Base-by-base conservation (phyloP, 2,113 vertebrate species). In the Elephas maximus region DNA sequence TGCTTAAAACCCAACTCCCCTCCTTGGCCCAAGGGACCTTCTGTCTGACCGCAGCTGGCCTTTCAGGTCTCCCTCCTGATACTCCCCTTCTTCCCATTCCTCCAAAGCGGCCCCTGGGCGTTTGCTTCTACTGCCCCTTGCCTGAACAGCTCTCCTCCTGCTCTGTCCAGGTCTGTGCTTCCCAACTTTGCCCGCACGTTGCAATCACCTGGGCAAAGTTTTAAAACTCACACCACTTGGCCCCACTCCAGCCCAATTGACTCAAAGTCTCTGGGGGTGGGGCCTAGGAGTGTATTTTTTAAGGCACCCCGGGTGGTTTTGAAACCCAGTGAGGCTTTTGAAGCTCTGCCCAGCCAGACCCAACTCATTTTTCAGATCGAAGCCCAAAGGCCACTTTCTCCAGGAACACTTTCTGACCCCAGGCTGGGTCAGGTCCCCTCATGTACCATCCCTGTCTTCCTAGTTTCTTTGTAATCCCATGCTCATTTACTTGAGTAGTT, bases 21-120 rank as follows among this genome's bases (percentile, higher is more conserved):
- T 17, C 26, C 41, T 0, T 0, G 62, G 65, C 11, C 45, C n/a
- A 1, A 0, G 0, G 37, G 30, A 23, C 65, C 0, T 4, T 44
- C 21, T 8, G 11, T 14, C n/a, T 17, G 53, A 24, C 6, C 0
- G 3, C 8, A 6, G 21, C 11, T 60, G 48, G 33, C 28, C 33
- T 33, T 78, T 6, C 12, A 4, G 41, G 6, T 26, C 12, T n/a
- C 4, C 60, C 67, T 69, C 26, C 74, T 26, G 24, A 11, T 20
- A 9, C 2, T 6, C 4, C 41, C 57, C 11, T 45, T 41, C 89
- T 71, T 26, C n/a, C 11, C 1, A 0, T 7, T 5, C 20, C 60
- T 33, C 14, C 2, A 3, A 2, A 2, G 69, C 0, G 0, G 82
- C 37, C 69, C 78, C 41, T 0, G 8, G 69, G 3, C 63, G 21